Evolutionary conservation across 2,113 vertebrate species (phyloP).

Genomic region (Redunca redunca): DNA sequence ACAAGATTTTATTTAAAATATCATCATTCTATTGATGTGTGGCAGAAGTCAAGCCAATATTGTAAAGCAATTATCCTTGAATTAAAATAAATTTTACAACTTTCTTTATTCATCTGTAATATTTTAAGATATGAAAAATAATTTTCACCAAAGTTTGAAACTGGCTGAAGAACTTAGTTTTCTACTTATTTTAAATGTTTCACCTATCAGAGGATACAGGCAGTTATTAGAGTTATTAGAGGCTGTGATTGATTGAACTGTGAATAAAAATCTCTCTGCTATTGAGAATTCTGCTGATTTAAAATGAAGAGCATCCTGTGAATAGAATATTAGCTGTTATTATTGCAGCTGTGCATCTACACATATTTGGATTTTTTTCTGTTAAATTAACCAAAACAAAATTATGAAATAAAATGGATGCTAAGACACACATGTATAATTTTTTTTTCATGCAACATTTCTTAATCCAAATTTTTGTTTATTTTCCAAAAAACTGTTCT

Average conservation of each 20-base stretch:
- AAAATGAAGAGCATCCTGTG: neutral
- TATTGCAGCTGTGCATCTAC: neutral
- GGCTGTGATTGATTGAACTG: neutral
- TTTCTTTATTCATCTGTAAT: neutral
- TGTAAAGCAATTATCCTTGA: neutral
- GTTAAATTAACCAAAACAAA: slow-evolving; percentile 13
- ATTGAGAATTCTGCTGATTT: neutral
- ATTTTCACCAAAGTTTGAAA: neutral
- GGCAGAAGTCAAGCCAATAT: neutral
- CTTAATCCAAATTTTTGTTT: neutral
- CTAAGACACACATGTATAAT: neutral
- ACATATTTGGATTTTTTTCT: neutral
- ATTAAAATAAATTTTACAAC: neutral
- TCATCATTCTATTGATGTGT: neutral
- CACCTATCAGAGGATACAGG: neutral
- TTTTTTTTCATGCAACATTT: neutral
- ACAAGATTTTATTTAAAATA: neutral
- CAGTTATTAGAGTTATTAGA: neutral
- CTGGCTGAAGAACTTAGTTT: neutral
- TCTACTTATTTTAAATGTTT: neutral
- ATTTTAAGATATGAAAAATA: neutral
- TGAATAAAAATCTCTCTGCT: neutral
- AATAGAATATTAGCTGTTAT: neutral
- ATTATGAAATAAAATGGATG: neutral
- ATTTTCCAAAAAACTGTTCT: neutral